These are phyloP conservation scores for Saccostrea glomerata DNA, from an alignment of 1,140 invertebrate genomes.

Conservation along the genomic window DNA sequence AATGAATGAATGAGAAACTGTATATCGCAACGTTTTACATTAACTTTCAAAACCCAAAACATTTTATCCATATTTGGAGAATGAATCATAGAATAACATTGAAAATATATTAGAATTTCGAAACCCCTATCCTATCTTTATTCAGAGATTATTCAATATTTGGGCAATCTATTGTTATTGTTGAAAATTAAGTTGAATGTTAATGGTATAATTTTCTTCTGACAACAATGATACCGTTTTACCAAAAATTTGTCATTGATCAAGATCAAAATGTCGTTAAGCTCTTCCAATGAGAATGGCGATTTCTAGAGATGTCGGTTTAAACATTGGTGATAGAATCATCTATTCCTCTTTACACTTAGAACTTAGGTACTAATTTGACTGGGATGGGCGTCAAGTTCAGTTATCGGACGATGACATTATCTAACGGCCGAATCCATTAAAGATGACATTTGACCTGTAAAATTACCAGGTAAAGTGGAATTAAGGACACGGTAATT, in stretches of 20 bases:
- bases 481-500: neutral
- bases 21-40: too few relatives aligned
- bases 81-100: too few relatives aligned
- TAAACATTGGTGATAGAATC: neutral
- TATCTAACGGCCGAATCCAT: neutral
- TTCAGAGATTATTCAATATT: too few relatives aligned
- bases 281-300: neutral
- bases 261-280: neutral
- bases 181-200: neutral
- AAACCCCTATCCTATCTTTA: too few relatives aligned
- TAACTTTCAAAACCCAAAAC: too few relatives aligned
- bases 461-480: conserved; percentile 24
- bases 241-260: neutral
- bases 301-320: neutral
- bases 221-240: neutral
- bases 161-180: too few relatives aligned
- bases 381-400: neutral
- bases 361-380: conserved; percentile 9
- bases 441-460: neutral
- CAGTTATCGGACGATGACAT: conserved; percentile 12
- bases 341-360: neutral
- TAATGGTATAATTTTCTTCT: neutral
- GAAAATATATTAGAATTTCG: too few relatives aligned
- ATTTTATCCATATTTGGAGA: too few relatives aligned
- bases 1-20: neutral